Percentiles rank a stretch among this genome's conserved stretches.
Evolutionary conservation across 35 echinoderm and acorn worm species (phyloP).

Genomic region (Lytechinus pictus): DNA sequence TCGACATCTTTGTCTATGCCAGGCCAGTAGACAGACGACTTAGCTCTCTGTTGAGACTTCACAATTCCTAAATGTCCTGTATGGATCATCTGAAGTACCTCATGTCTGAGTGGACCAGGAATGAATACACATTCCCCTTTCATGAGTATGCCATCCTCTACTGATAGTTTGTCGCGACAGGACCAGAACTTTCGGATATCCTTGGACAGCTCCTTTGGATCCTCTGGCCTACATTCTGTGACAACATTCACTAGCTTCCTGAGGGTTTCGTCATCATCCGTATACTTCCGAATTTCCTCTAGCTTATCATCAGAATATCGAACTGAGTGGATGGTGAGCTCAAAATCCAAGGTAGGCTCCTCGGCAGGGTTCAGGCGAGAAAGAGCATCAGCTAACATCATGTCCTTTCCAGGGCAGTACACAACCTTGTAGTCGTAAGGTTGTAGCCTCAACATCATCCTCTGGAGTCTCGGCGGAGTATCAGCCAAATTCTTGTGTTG

Average conservation of each 20-base stretch:
- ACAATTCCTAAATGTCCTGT: conserved; percentile 58
- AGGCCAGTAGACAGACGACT: conserved; percentile 49
- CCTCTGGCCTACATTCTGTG: no score
- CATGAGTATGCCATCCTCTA: conserved; percentile 34
- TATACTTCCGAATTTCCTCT: background rate
- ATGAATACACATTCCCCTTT: conserved; percentile 38
- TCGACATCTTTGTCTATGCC: conserved; percentile 64
- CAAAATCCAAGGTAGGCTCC: conserved; percentile 51
- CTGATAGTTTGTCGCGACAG: conserved; percentile 33
- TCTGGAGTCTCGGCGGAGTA: conserved; percentile 66
- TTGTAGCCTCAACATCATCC: conserved; percentile 61
- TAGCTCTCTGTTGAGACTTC: conserved; percentile 63
- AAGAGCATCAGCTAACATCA: conserved; percentile 60
- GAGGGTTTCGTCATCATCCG: background rate
- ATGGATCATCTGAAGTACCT: conserved; percentile 57
- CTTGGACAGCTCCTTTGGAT: background rate
- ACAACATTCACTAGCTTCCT: background rate
- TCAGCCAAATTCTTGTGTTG: conserved; percentile 63
- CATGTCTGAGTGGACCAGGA: background rate
- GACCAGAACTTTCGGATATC: conserved; percentile 41
- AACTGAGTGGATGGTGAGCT: conserved; percentile 54
- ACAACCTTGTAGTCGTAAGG: conserved; percentile 51
- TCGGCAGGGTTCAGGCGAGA: conserved; percentile 38
- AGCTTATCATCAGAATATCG: conserved; percentile 23
- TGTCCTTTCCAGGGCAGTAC: conserved; percentile 58